Evolutionary conservation across 1,140 invertebrate genomes (phyloP).

Genomic region (Cyclina sinensis): DNA sequence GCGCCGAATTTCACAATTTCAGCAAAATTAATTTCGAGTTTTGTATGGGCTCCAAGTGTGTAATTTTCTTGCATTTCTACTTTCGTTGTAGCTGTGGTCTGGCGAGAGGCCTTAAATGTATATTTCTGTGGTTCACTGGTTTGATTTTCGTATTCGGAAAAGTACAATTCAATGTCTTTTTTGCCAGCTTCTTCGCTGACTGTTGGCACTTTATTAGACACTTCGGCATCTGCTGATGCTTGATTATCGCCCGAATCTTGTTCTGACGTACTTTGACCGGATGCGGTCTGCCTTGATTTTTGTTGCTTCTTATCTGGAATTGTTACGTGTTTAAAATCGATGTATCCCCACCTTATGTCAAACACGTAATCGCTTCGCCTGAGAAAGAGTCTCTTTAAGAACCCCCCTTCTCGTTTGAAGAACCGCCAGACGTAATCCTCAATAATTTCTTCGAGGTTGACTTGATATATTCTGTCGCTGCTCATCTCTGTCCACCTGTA

Average conservation of each 20-base stretch:
- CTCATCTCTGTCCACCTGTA: background rate
- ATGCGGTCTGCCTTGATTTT: background rate
- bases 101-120: constrained; percentile 42
- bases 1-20: constrained; percentile 54
- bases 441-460: constrained; percentile 50
- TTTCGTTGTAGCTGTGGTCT: constrained; percentile 40
- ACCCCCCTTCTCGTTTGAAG: constrained; percentile 3
- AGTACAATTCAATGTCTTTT: constrained; percentile 48
- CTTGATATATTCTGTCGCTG: constrained; percentile 25
- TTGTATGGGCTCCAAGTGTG: constrained; percentile 57
- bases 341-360: constrained; percentile 66
- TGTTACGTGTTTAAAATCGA: constrained; percentile 58
- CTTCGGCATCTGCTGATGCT: background rate
- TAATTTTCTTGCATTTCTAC: constrained; percentile 68
- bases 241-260: background rate
- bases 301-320: background rate
- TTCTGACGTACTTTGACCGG: background rate
- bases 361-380: constrained; percentile 28
- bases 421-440: constrained; percentile 41
- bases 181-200: background rate
- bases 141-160: constrained; percentile 63
- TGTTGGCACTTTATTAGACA: background rate
- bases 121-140: constrained; percentile 41
- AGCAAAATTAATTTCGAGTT: constrained; percentile 56
- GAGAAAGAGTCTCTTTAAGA: constrained; percentile 15